Conservation (phyloP, 2,113 vertebrate species). For the Myodes glareolus region DNA sequence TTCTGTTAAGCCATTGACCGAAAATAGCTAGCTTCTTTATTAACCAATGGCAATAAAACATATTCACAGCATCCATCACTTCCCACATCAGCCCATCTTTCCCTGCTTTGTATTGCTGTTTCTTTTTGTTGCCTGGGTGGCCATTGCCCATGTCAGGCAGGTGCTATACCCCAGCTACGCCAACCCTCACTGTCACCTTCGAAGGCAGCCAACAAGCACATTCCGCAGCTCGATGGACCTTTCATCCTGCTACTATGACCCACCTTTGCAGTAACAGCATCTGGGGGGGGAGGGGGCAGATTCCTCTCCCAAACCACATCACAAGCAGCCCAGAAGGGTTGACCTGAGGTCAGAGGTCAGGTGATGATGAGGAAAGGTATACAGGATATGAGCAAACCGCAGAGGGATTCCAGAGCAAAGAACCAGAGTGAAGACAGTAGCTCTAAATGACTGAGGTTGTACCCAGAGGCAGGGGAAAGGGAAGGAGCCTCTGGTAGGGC, state of each 20-base stretch:
- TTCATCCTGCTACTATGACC: not conserved
- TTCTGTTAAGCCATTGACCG: too few relatives aligned
- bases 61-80: too few relatives aligned
- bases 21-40: too few relatives aligned
- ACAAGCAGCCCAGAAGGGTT: not conserved
- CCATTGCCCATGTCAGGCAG: not conserved
- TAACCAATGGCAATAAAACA: too few relatives aligned
- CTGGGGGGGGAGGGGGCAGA: rapidly evolving
- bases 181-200: not conserved
- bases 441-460: not conserved
- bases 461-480: not conserved
- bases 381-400: not conserved
- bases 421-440: not conserved
- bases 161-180: not conserved
- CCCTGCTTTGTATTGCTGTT: not conserved
- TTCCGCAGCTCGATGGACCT: not conserved
- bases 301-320: not conserved
- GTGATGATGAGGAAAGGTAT: not conserved
- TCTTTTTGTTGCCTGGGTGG: not conserved
- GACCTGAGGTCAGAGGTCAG: not conserved
- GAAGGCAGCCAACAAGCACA: not conserved
- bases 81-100: not conserved
- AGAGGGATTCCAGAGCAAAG: not conserved
- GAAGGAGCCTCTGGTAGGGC: not conserved
- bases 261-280: not conserved